Conservation (phyloP, 2,113 vertebrate species). For the Ceyx melanurus region DNA sequence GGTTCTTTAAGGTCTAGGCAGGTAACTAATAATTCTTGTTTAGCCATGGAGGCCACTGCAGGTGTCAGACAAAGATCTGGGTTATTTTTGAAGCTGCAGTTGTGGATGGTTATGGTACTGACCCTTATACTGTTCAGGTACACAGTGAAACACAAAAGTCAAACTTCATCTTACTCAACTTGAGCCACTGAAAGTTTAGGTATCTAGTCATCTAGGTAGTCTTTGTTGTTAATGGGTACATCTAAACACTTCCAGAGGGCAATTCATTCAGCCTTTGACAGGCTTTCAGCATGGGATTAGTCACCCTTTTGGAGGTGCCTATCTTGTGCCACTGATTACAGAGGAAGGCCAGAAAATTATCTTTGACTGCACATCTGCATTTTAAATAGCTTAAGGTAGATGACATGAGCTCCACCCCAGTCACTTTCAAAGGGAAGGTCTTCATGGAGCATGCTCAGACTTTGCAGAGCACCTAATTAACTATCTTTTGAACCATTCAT, state of each 20-base stretch:
- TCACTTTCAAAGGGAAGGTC: conserved; percentile 31
- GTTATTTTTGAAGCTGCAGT: neutral
- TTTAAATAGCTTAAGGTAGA: conserved; percentile 53
- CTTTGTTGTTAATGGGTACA: conserved; percentile 61
- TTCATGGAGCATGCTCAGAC: conserved; percentile 17
- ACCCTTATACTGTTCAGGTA: neutral
- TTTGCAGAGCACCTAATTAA: neutral
- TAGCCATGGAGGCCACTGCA: neutral
- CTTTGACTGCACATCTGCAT: conserved; percentile 34
- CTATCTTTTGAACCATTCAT: neutral
- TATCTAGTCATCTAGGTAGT: conserved; percentile 30
- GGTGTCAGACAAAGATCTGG: neutral
- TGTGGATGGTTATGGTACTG: neutral
- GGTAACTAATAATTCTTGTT: neutral
- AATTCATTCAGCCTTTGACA: conserved; percentile 30
- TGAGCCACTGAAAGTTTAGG: neutral
- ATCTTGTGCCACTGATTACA: conserved; percentile 60
- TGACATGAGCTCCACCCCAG: conserved; percentile 32
- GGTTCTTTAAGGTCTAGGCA: neutral
- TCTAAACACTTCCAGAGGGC: conserved; percentile 55
- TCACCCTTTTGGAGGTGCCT: conserved; percentile 49
- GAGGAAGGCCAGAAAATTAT: conserved; percentile 55
- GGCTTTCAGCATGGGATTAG: conserved; percentile 26
- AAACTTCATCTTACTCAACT: neutral
- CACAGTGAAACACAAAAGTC: neutral